Base-by-base conservation (phyloP, 1,140 invertebrate species). In the Penaeus japonicus region DNA sequence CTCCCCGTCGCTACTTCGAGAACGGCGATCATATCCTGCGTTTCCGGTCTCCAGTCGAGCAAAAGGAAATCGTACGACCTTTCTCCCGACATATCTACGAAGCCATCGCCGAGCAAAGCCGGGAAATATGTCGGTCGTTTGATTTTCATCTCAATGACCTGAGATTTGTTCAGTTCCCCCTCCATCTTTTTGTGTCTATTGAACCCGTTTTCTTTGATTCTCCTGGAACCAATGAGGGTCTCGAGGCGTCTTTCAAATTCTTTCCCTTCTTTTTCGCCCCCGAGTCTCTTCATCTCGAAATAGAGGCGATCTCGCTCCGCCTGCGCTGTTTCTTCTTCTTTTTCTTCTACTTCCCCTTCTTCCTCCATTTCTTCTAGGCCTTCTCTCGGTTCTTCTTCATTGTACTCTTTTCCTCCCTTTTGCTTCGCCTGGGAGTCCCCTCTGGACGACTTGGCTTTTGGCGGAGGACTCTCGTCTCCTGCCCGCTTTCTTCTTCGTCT, bases 261-360 rank as follows among this genome's bases (percentile, higher is more conserved):
- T 24, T 57, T 24, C 20, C 80, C 86, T 39, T 82, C 80, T 2
- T 73, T 59, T 65, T 65, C 86, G 4, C 53, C 83, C 54, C 77
- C 39, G 20, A 88, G 47, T 0, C 54, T 88, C 86, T 88, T 88
- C 86, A 88, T 82, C 70, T 88, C 86, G 70, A 88, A 88, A 55
- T 88, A 88, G 12, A 88, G 70, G 20, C 86, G 30, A 55, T 88
- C 86, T 54, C 81, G 53, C 80, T 88, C 86, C 15, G 80, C 53
- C 65, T 83, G 80, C 39, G 32, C 79, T 59, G 24, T 27, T 54
- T 27, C 15, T 47, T 18, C 54, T 24, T 4, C 30, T 35, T 57
- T 35, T 47, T 32, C 75, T 27, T 35, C 77, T 18, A 32, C 27
- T 80, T 57, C 55, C 35, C 15, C 59, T 81, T 35, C 70, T 27